Base-by-base conservation (phyloP, 2,113 vertebrate species). In the Mola mola region DNA sequence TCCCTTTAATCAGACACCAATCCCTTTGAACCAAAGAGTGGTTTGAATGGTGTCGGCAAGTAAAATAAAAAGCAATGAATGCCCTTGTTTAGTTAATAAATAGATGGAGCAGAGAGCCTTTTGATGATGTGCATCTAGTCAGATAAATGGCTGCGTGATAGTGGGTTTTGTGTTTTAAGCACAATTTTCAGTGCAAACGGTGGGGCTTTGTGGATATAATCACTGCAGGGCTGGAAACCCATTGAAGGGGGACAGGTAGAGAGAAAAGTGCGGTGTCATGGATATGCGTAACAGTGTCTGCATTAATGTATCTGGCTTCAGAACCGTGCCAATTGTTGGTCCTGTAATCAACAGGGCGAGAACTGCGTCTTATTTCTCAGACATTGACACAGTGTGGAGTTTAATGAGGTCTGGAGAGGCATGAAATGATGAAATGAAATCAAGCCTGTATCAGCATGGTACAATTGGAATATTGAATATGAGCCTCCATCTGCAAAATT, bases 381-480 rank as follows among this genome's bases (percentile, higher is more conserved):
- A 50, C 58, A 17, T 38, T 33, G 75, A 57, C 51, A 66, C 62
- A 59, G 55, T 51, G 28, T 29, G 25, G 59, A 72, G 53, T 51
- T 66, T 78, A 83, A 83, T 68, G 69, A 85, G 69, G 75, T 72
- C 72, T 65, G 59, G 57, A 70, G 63, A 83, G 67, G 59, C 69
- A 72, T 63, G 77, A 75, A 81, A 66, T 68, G 51, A 78, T 83
- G 46, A 71, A 73, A 75, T 73, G 38, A 78, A 85, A 87, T 85
- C 66, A 75, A 47, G 67, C 51, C 52, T 72, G 47, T 58, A 78
- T 71, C 60, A 26, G 55, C 56, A 40, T 4, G 34, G 77, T 58
- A 79, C 8, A 12, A 21, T 10, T 22, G 52, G 66, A 77, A 73
- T 75, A 83, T 73, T 66, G 53, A 85, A 78, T 63, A 21, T 21